phyloP scores from a whole-genome alignment of 2,797 vertebrate species.

The Lithobates pipiens region DNA sequence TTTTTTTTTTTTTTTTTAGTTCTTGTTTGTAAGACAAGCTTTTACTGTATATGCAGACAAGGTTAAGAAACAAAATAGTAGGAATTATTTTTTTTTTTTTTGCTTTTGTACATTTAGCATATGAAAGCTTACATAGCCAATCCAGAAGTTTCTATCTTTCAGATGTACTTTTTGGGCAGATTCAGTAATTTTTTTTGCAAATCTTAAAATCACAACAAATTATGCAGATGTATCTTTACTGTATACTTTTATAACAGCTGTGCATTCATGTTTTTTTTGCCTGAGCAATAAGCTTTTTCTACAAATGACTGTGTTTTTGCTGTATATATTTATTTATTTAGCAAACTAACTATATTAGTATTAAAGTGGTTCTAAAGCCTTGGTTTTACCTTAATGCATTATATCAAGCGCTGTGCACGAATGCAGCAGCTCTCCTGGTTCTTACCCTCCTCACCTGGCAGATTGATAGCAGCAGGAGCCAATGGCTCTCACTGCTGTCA shows the following conservation, averaged over 20 bases:
- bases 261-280: not conserved
- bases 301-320: not conserved
- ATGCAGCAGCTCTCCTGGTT: too few species aligned
- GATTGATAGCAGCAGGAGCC: too few species aligned
- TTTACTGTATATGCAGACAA: too few species aligned
- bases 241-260: constrained; percentile 5
- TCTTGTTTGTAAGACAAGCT: not conserved
- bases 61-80: not conserved
- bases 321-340: not conserved
- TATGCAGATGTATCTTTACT: constrained; percentile 4
- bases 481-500: too few species aligned
- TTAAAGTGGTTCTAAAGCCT: too few species aligned
- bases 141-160: constrained; percentile 11
- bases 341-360: not conserved
- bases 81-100: not conserved
- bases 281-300: not conserved
- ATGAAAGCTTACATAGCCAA: constrained; percentile 7
- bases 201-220: not conserved
- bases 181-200: constrained; percentile 18
- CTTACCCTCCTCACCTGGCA: too few species aligned
- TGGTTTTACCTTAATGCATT: too few species aligned
- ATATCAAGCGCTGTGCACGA: too few species aligned
- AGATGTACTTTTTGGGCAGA: constrained; percentile 17
- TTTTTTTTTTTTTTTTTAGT: too few species aligned
- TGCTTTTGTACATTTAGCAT: constrained; percentile 6